Evolutionary conservation across 2,113 vertebrate genomes (phyloP).

Genomic region (Romanogobio albipinnatus): DNA sequence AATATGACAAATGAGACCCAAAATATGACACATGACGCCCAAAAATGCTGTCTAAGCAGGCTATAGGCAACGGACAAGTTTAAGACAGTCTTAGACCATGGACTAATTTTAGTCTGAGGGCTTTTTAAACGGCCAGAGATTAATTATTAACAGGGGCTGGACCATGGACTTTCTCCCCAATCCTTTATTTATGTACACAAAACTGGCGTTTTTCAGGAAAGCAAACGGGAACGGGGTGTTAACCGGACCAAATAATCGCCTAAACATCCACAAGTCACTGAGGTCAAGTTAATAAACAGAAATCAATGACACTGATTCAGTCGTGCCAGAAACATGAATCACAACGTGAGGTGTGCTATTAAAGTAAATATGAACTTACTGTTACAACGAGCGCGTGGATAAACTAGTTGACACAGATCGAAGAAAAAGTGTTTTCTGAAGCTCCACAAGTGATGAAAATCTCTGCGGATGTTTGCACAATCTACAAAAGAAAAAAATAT

Average conservation of each 20-base stretch:
- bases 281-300: neutral
- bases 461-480: neutral
- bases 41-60: neutral
- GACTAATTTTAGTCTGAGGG: conserved; percentile 28
- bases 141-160: conserved; percentile 56
- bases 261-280: conserved; percentile 11
- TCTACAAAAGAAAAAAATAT: neutral
- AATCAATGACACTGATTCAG: conserved; percentile 15
- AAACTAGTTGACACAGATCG: conserved; percentile 7
- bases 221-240: conserved; percentile 28
- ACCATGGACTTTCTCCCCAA: conserved; percentile 52
- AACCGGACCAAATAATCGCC: conserved; percentile 12
- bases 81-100: neutral
- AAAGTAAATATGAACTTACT: conserved; percentile 20
- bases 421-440: conserved; percentile 15
- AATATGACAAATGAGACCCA: neutral
- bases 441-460: conserved; percentile 35
- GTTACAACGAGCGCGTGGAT: neutral
- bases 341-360: neutral
- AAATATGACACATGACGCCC: neutral
- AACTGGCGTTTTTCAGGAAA: conserved; percentile 40
- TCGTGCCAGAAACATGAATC: conserved; percentile 17
- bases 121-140: conserved; percentile 34
- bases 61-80: neutral
- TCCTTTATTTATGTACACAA: conserved; percentile 47